Evolutionary conservation across 1,140 invertebrate species (phyloP), one percentile per base, ranked within the genome.

Genomic region (Orchesella cincta): DNA sequence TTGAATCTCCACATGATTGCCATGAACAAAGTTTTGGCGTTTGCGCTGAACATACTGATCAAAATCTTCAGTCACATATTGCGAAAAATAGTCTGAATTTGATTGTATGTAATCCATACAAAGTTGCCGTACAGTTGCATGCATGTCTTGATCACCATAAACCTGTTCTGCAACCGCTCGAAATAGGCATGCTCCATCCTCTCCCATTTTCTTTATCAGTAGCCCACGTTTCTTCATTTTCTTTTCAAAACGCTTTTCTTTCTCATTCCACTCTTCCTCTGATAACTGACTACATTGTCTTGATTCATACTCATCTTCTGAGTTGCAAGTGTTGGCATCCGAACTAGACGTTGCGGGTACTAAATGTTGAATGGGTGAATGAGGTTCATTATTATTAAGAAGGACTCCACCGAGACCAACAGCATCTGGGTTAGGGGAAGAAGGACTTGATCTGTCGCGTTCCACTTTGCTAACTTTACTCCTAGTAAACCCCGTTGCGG

Each of bases 21-120:
- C 95, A 86, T 96, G 95, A 62, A 93, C 93, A 85, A 91, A 90
- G 78, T 92, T 90, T 76, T 89, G 87, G 14, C 93, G 87, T 86
- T 94, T 94, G 28, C 95, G 88, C 83, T 90, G 90, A 20, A 97
- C 89, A 83, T 97, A 97, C 26, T 90, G 91, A 73, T 90, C 90
- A 85, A 97, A 95, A 86, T 97, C 94, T 86, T 97, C 95, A 1
- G 95, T 96, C 23, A 97, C 91, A 87, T 95, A 97, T 82, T 94
- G 93, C n/a, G 92, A 93, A 86, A 94, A 97, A 83, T 95, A 95
- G 84, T 97, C 95, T 62, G 89, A 88, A 86, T 97, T 97, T 83
- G n/a, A n/a, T n/a, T n/a, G n/a, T 87, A 97, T 94, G 83, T 97
- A 97, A 87, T 97, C 94, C 91, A 97, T 95, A 84, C 94, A 97